These are phyloP conservation scores for Xenops minutus DNA, from an alignment of 2,797 vertebrate genomes.

Conservation along the genomic window DNA sequence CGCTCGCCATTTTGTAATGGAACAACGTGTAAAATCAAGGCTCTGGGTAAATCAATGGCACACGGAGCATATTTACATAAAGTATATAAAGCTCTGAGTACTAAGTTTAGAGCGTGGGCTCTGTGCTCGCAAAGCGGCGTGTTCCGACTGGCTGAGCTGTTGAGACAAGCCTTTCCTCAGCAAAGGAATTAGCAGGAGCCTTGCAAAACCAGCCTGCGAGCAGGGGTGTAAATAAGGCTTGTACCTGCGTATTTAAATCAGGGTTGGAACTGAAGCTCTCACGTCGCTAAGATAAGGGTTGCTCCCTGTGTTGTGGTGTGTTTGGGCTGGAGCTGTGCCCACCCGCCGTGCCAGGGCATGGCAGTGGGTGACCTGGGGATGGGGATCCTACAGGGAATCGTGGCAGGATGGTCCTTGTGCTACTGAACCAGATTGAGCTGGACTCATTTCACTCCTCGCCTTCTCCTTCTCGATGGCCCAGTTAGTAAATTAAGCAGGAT, in stretches of 20 bases:
- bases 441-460: neutral
- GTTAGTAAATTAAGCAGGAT: neutral
- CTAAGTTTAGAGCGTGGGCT: slow-evolving; percentile 42
- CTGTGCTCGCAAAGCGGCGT: neutral
- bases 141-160: slow-evolving; percentile 33
- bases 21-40: neutral
- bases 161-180: neutral
- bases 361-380: neutral
- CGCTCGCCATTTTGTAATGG: slow-evolving; percentile 29
- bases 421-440: neutral
- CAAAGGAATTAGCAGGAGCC: neutral
- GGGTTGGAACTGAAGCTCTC: neutral
- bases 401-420: neutral
- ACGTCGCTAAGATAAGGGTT: fast-evolving
- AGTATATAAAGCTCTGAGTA: slow-evolving; percentile 30
- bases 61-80: slow-evolving; percentile 20
- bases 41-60: slow-evolving; percentile 31
- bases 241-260: fast-evolving
- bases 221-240: neutral
- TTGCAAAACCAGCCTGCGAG: neutral
- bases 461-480: neutral
- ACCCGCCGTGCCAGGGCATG: fast-evolving
- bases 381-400: neutral
- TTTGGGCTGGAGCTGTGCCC: neutral
- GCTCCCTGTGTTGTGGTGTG: neutral